Percentiles rank a stretch among this genome's conserved stretches.
These are phyloP conservation scores for Hemicrepidius hirtus DNA, from an alignment of 2,888 invertebrate species.

Conservation along the genomic window DNA sequence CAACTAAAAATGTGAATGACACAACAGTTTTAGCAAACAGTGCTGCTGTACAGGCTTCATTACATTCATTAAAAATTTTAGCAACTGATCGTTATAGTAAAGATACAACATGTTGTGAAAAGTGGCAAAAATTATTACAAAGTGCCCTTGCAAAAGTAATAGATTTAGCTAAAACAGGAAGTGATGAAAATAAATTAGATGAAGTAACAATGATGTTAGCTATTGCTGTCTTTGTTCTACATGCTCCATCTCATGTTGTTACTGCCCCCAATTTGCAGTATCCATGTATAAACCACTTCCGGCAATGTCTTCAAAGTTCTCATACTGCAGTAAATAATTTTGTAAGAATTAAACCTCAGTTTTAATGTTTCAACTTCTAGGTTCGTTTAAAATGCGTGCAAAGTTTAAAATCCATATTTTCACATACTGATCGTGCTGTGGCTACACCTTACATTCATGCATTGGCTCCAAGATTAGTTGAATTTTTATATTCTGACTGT, in stretches of 20 bases:
- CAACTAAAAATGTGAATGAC: conserved; percentile 77
- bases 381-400: conserved; percentile 87
- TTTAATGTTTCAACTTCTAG: conserved; percentile 67
- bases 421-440: conserved; percentile 81
- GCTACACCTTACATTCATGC: conserved; percentile 88
- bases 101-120: conserved; percentile 77
- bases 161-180: conserved; percentile 90
- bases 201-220: conserved; percentile 91
- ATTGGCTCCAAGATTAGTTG: conserved; percentile 85
- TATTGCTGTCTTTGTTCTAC: conserved; percentile 90
- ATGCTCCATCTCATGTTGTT: conserved; percentile 86
- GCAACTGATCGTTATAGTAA: conserved; percentile 79
- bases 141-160: conserved; percentile 93
- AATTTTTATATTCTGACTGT: conserved; percentile 81
- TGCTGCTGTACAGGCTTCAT: conserved; percentile 83
- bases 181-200: conserved; percentile 85
- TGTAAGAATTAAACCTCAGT: not conserved
- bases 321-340: conserved; percentile 74
- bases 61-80: conserved; percentile 84
- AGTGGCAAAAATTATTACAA: conserved; percentile 89
- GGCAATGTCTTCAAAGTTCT: conserved; percentile 84
- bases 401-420: conserved; percentile 85
- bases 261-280: conserved; percentile 89
- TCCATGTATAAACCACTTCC: conserved; percentile 94
- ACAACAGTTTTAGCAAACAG: conserved; percentile 79